Conservation (phyloP, 2,797 vertebrate species). For the Forpus xanthops region DNA sequence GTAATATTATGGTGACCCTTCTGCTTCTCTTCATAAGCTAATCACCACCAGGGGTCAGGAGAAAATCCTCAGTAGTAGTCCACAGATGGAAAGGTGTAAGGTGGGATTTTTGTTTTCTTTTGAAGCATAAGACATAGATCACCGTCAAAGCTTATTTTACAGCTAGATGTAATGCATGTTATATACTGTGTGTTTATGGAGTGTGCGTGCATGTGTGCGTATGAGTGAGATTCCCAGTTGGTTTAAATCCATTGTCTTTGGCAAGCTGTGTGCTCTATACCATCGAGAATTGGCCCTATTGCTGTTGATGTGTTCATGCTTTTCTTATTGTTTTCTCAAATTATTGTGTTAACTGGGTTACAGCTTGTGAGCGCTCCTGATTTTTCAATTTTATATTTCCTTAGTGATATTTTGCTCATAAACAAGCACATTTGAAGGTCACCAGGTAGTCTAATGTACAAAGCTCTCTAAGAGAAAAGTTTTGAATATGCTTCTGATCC, state of each 20-base stretch:
- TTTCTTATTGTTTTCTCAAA: slow-evolving; percentile 29
- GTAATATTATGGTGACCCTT: not conserved
- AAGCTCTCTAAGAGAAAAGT: not conserved
- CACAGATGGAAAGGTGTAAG: not conserved
- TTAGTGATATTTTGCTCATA: not conserved
- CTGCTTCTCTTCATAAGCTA: not conserved
- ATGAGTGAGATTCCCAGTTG: slow-evolving; percentile 33
- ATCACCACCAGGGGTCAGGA: slow-evolving; percentile 20
- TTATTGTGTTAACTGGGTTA: slow-evolving; percentile 4
- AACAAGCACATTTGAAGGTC: not conserved
- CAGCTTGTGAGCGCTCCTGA: not conserved
- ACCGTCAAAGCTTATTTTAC: slow-evolving; percentile 1
- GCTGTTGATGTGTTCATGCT: not conserved
- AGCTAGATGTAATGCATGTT: not conserved
- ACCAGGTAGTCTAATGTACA: not conserved
- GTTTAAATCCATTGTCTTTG: slow-evolving; percentile 52
- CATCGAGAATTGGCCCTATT: not conserved
- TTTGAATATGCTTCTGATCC: not conserved
- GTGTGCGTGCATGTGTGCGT: not conserved
- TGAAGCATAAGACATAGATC: not conserved
- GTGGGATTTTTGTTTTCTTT: slow-evolving; percentile 1
- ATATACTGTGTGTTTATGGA: not conserved
- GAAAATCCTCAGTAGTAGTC: not conserved
- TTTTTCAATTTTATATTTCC: slow-evolving; percentile 24
- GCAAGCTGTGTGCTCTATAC: not conserved